phyloP scores from a whole-genome alignment of 2,797 vertebrate species.

The Anolis apletophallus region DNA sequence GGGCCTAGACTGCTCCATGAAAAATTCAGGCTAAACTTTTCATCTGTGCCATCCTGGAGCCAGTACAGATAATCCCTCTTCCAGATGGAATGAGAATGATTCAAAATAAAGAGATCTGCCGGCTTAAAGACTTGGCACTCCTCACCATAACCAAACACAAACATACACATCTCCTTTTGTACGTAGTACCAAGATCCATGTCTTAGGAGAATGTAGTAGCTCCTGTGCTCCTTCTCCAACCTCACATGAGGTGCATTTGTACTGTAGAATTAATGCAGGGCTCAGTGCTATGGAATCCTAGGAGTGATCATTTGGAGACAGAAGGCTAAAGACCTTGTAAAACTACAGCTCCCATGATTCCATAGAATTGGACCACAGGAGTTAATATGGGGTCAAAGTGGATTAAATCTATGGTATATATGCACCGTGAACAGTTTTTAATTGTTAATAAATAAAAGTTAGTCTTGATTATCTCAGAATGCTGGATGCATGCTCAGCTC shows the following conservation, averaged over 20 bases:
- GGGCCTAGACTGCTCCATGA: background rate
- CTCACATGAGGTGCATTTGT: no score
- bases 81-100: background rate
- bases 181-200: no score
- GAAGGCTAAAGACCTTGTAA: no score
- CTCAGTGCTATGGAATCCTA: no score
- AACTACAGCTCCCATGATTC: no score
- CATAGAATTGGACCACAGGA: no score
- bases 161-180: background rate
- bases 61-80: background rate
- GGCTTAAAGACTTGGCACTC: background rate
- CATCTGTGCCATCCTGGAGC: background rate
- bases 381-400: no score
- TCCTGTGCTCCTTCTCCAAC: background rate
- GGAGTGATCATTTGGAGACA: no score
- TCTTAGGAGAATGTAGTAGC: background rate
- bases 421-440: no score
- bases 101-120: background rate
- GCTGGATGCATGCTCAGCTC: slow-evolving; percentile 63
- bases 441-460: slow-evolving; percentile 13
- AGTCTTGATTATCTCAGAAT: slow-evolving; percentile 62
- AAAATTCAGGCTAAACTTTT: background rate
- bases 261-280: no score
- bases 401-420: no score
- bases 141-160: background rate